phyloP scores from a whole-genome alignment of 2,797 vertebrate genomes.

The Tenualosa thibaudeaui region DNA sequence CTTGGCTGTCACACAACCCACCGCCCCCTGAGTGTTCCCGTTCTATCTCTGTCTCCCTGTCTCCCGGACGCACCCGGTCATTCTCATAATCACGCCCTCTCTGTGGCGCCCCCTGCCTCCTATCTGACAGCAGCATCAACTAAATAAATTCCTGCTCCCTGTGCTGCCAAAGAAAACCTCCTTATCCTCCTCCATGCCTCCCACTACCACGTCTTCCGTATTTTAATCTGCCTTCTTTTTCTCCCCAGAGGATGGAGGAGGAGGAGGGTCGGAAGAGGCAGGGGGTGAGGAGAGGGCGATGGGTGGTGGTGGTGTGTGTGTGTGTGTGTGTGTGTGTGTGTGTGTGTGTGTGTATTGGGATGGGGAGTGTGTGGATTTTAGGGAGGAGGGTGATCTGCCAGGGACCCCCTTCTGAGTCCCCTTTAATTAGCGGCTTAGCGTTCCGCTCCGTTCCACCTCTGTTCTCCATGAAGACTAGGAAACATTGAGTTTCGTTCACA shows the following conservation, averaged over 20 bases:
- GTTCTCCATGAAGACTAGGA: not conserved
- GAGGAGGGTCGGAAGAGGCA: not conserved
- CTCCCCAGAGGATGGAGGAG: conserved; percentile 2
- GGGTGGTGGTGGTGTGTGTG: not conserved
- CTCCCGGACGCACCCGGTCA: conserved; percentile 37
- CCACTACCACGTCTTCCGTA: not conserved
- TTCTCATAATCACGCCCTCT: conserved; percentile 55
- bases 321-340: not conserved
- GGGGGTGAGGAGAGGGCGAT: not conserved
- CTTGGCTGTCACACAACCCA: conserved; percentile 16
- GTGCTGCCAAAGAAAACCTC: not conserved
- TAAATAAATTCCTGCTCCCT: conserved; percentile 43
- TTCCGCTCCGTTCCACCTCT: not conserved
- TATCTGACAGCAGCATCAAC: conserved; percentile 58
- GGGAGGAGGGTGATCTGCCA: conserved; percentile 21
- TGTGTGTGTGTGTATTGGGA: not conserved
- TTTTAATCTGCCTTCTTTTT: not conserved
- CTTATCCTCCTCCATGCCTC: not conserved
- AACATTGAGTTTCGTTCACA: not conserved
- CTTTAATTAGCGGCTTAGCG: conserved; percentile 41
- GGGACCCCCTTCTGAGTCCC: conserved; percentile 15
- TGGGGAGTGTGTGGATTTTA: conserved; percentile 5
- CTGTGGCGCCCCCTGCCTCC: conserved; percentile 49
- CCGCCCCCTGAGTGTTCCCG: conserved; percentile 38
- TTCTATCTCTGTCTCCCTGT: conserved; percentile 49